These are phyloP conservation scores for Zoanthus sociatus DNA, from an alignment of 92 coral and sea anemone genomes.

Conservation along the genomic window DNA sequence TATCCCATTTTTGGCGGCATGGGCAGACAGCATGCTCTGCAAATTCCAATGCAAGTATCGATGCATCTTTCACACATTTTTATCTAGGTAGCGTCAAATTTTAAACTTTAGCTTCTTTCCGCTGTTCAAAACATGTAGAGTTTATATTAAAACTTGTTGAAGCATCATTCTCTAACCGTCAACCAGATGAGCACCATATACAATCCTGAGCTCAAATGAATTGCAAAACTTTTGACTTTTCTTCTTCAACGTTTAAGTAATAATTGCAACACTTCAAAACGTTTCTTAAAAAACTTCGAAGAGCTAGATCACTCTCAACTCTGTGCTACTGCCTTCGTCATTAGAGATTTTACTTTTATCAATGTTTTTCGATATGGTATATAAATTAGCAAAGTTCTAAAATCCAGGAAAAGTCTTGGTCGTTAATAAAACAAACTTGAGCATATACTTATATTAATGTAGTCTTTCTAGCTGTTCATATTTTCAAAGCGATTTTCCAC, in stretches of 20 bases:
- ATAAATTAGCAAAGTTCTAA: background rate
- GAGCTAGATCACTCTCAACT: background rate
- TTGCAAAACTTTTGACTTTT: background rate
- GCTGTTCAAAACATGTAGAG: background rate
- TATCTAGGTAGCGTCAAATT: conserved; percentile 59
- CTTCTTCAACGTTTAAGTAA: background rate
- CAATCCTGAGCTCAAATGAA: background rate
- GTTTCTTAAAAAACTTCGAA: background rate
- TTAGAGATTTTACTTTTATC: background rate
- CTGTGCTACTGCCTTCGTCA: background rate
- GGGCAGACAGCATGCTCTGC: conserved; percentile 71
- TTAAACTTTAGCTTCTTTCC: background rate
- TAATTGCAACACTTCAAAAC: background rate
- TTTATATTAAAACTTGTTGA: background rate
- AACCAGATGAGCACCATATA: background rate
- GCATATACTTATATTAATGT: background rate
- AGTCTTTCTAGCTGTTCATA: background rate
- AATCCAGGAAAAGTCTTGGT: background rate
- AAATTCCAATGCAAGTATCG: conserved; percentile 51
- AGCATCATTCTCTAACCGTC: background rate
- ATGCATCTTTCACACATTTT: conserved; percentile 68
- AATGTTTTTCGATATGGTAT: background rate
- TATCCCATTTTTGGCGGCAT: conserved; percentile 69
- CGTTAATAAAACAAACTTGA: background rate
- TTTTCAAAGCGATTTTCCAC: background rate